A percentile compares a stretch with the other conserved stretches of the same genome.
Evolutionary conservation across 2,797 vertebrate genomes (phyloP).

Genomic region (Chiloscyllium punctatum): DNA sequence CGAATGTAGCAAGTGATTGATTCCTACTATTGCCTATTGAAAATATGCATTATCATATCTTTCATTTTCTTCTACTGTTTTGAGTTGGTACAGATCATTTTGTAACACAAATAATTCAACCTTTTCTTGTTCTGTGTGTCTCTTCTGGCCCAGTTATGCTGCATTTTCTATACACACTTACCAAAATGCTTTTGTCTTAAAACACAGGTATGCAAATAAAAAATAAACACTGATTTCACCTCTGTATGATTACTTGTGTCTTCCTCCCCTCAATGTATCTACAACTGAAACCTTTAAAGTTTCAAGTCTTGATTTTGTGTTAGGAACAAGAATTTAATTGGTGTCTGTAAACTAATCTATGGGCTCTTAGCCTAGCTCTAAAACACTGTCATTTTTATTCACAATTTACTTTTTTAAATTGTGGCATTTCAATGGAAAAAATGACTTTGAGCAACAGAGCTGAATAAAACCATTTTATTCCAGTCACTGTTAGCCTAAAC

Average conservation of each 20-base stretch:
- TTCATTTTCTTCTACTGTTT: neutral
- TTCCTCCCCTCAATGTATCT: neutral
- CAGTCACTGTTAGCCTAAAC: neutral
- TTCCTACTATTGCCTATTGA: neutral
- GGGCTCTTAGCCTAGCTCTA: neutral
- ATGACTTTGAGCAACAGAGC: neutral
- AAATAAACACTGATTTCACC: neutral
- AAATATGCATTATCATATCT: neutral
- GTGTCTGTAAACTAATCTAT: neutral
- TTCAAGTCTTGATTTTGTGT: neutral
- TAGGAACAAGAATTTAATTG: neutral
- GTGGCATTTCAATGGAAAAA: neutral
- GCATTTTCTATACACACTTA: neutral
- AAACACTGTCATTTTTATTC: neutral
- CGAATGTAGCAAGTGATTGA: neutral
- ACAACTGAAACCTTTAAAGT: neutral
- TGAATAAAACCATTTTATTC: neutral
- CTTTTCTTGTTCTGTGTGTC: neutral
- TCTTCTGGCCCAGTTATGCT: neutral
- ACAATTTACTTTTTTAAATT: neutral
- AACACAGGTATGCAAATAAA: neutral
- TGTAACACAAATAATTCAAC: neutral
- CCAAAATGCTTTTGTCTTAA: neutral
- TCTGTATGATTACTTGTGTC: neutral
- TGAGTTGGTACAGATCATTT: neutral